These are phyloP conservation scores for Lophius americanus DNA, from an alignment of 2,797 vertebrate genomes.

Conservation along the genomic window DNA sequence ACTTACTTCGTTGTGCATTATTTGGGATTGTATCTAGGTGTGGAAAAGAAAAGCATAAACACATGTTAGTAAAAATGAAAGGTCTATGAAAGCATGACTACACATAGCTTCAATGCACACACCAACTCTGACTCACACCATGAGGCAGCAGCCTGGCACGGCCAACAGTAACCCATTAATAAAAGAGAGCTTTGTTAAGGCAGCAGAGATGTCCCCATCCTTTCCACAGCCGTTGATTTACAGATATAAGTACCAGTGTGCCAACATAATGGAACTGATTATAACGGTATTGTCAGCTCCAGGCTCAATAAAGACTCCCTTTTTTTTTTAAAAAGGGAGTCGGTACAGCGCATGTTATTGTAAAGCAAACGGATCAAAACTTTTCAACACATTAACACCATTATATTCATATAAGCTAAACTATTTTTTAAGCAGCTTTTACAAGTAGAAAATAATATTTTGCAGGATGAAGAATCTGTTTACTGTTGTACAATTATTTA, in stretches of 20 bases:
- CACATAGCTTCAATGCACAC: slow-evolving; percentile 36
- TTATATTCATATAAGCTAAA: too few species aligned
- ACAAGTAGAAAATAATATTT: too few species aligned
- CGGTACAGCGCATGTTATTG: not conserved
- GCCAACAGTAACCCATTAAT: slow-evolving; percentile 67
- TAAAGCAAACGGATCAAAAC: not conserved
- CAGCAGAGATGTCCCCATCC: slow-evolving; percentile 70
- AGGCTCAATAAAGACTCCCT: slow-evolving; percentile 4
- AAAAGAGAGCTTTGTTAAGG: slow-evolving; percentile 76
- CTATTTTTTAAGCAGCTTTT: too few species aligned
- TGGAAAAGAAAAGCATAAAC: slow-evolving; percentile 36
- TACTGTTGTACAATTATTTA: too few species aligned
- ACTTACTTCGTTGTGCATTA: slow-evolving; percentile 91
- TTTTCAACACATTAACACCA: too few species aligned
- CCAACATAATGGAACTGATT: slow-evolving; percentile 2
- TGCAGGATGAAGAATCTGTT: too few species aligned
- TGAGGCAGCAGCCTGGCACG: slow-evolving; percentile 79
- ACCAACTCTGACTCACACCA: slow-evolving; percentile 39
- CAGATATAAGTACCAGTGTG: slow-evolving; percentile 34
- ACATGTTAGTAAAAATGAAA: slow-evolving; percentile 27
- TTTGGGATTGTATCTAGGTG: slow-evolving; percentile 89
- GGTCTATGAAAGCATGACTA: slow-evolving; percentile 27
- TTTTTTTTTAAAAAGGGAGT: too few species aligned
- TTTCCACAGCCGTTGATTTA: slow-evolving; percentile 45
- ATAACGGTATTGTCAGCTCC: slow-evolving; percentile 31